Conservation (phyloP, 2,113 vertebrate species). For the Burhinus oedicnemus region DNA sequence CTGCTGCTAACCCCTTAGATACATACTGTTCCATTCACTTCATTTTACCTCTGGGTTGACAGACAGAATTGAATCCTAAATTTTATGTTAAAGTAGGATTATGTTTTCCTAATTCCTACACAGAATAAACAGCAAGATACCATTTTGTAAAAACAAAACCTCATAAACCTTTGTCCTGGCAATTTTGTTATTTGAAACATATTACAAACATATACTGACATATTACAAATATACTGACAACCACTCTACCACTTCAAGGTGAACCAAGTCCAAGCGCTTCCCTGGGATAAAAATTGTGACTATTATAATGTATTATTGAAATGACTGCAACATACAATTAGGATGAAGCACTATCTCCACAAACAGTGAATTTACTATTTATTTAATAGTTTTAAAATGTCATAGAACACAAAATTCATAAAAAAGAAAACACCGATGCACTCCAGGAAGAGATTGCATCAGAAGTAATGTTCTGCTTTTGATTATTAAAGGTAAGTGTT, state of each 20-base stretch:
- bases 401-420: background rate
- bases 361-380: background rate
- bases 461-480: background rate
- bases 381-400: background rate
- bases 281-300: background rate
- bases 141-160: background rate
- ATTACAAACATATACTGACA: no score
- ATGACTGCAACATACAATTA: background rate
- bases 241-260: background rate
- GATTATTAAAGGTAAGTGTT: background rate
- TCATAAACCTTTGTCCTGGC: background rate
- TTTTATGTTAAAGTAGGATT: background rate
- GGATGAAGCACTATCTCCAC: background rate
- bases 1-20: background rate
- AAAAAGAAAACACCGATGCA: background rate
- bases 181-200: background rate
- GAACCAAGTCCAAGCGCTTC: background rate
- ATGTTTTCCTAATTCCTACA: background rate
- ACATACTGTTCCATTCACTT: background rate
- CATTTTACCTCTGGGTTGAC: background rate
- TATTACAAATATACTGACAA: background rate
- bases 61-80: background rate
- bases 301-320: background rate
- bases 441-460: background rate
- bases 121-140: background rate